Base-by-base conservation (phyloP, 2,888 invertebrate genomes). In the Mayetiola destructor region DNA sequence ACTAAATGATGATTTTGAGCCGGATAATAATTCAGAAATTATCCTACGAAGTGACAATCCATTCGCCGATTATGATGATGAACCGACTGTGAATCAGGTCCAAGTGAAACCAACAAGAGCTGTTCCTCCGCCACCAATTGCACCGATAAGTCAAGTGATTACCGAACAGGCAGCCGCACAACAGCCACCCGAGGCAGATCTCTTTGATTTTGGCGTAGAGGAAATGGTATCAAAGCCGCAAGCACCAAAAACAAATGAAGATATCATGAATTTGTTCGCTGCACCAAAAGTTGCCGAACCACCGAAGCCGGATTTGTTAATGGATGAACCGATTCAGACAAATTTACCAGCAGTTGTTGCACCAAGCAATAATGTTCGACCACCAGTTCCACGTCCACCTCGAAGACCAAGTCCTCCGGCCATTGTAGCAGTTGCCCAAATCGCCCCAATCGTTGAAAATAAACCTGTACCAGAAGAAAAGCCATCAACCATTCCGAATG, bases 211-310 rank as follows among this genome's bases (percentile, higher is more conserved):
- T 59, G 72, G 72, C 1, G 55, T 55, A 18, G n/a, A n/a, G n/a
- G 67, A 66, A 55, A 74, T 75, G 1, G 73, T 62, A 12, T 61
- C 76, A 3, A 77, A 72, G 56, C 79, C 79, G 2, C 70, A 73
- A 23, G 67, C 70, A 3, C 73, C 70, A 54, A 79, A 80, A 39
- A 75, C 77, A 6, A 80, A 77, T 60, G 78, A 80, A 66, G 80
- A 75, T 53, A 80, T 80, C 56, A 64, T 80, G 36, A 80, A 80
- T 65, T 67, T 80, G 48, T 80, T 80, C 61, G 70, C 76, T 1
- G 69, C 70, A 3, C 75, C 76, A 1, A 73, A 71, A 62, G 68
- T 70, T 61, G 9, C 4, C n/a, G 73, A 73, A 62, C 63, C 64
- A 58, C 61, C 56, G 68, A 77, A 76, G 61, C 69, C 67, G 5